These are phyloP conservation scores for Tamias sibiricus DNA, from an alignment of 2,113 vertebrate species.

Conservation along the genomic window DNA sequence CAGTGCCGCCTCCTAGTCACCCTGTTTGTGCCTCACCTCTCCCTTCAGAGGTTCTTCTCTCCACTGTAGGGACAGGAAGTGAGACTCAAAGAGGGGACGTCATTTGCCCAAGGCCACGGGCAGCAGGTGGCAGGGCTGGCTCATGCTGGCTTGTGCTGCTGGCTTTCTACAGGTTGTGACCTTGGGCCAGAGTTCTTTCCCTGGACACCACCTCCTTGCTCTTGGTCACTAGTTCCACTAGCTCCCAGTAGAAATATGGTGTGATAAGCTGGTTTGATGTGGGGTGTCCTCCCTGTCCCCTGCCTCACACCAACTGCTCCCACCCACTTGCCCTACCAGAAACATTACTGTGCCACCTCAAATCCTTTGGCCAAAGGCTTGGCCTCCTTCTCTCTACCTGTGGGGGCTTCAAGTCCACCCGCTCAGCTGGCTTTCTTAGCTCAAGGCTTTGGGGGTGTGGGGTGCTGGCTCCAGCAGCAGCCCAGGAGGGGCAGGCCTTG, in stretches of 20 bases:
- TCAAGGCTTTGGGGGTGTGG: neutral
- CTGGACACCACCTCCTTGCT: neutral
- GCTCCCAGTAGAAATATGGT: neutral
- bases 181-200: neutral
- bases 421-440: neutral
- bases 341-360: rapidly evolving
- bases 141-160: neutral
- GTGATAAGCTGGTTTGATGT: neutral
- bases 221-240: rapidly evolving
- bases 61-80: neutral
- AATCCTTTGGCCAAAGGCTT: rapidly evolving
- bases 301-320: neutral
- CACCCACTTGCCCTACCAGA: neutral
- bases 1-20: rapidly evolving
- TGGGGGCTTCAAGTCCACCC: neutral
- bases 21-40: neutral
- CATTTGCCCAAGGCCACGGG: neutral
- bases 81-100: neutral
- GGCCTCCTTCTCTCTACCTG: neutral
- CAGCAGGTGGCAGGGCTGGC: neutral
- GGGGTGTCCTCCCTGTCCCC: rapidly evolving
- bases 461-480: rapidly evolving
- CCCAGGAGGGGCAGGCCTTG: neutral
- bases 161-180: neutral
- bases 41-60: neutral